Conservation (phyloP, 2,113 vertebrate genomes). For the Columba janthina region DNA sequence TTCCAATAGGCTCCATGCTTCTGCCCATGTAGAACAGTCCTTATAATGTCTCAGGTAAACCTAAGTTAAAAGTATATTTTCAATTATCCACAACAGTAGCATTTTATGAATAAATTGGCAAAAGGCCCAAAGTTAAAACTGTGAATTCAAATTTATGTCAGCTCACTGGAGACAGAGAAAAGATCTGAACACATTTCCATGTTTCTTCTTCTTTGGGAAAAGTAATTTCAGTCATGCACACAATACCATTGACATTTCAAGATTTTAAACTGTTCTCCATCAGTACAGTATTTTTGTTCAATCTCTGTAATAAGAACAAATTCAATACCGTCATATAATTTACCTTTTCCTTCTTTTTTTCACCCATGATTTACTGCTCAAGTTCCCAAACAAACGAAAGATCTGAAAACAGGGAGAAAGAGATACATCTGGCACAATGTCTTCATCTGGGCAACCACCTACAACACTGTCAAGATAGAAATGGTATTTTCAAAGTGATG, state of each 20-base stretch:
- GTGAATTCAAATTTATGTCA: not conserved
- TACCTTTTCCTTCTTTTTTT: not conserved
- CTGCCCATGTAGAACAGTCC: not conserved
- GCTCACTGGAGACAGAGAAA: not conserved
- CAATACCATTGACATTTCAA: not conserved
- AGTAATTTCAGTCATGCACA: not conserved
- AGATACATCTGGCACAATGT: not conserved
- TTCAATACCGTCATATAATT: not conserved
- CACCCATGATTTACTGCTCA: not conserved
- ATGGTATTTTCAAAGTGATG: not conserved
- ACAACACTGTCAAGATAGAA: not conserved
- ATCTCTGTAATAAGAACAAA: not conserved
- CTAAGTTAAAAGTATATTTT: not conserved
- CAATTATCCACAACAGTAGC: not conserved
- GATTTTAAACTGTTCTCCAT: not conserved
- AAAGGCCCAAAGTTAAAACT: not conserved
- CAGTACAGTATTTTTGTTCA: not conserved
- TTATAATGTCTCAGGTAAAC: not conserved
- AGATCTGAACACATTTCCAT: not conserved
- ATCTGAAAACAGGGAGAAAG: not conserved
- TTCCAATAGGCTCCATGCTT: not conserved
- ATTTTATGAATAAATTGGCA: not conserved
- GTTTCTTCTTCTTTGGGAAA: not conserved
- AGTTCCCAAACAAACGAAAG: not conserved
- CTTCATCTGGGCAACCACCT: not conserved